phyloP scores from a whole-genome alignment of 1,140 invertebrate species.

The Panonychus citri region DNA sequence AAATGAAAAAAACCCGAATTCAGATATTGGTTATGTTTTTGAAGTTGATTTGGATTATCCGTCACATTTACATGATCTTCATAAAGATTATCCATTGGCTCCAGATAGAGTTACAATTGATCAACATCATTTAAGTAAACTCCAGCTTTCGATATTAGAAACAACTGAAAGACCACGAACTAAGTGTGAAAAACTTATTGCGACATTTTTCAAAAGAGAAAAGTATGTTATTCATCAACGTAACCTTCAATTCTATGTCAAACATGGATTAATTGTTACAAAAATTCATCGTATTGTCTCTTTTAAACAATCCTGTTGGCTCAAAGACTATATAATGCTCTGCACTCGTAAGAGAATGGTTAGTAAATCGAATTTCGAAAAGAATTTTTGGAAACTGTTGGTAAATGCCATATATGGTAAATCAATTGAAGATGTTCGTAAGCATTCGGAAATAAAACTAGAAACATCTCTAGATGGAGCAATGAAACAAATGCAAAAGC shows the following conservation, averaged over 20 bases:
- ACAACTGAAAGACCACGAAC: not conserved
- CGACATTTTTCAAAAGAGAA: conserved; percentile 8
- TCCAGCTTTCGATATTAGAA: not conserved
- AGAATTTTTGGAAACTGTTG: conserved; percentile 21
- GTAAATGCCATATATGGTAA: conserved; percentile 28
- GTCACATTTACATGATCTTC: conserved; percentile 15
- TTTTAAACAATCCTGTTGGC: conserved; percentile 27
- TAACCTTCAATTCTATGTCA: conserved; percentile 27
- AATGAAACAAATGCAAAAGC: conserved; percentile 22
- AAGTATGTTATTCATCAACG: conserved; percentile 28
- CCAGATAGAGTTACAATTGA: conserved; percentile 14
- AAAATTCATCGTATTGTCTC: conserved; percentile 26
- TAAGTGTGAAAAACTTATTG: conserved; percentile 2
- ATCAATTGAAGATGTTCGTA: conserved; percentile 28
- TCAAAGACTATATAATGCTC: conserved; percentile 24
- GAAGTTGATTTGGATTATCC: conserved; percentile 17
- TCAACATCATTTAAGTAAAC: not conserved
- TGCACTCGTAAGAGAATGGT: conserved; percentile 20
- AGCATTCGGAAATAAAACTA: conserved; percentile 23
- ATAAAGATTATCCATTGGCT: conserved; percentile 23
- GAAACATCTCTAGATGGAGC: conserved; percentile 16
- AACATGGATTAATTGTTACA: conserved; percentile 23
- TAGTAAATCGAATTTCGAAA: conserved; percentile 17
- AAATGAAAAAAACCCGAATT: not conserved
- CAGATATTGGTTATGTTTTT: conserved; percentile 13